Base-by-base conservation (phyloP, 2,888 invertebrate species). In the Cyclophora albipunctata region DNA sequence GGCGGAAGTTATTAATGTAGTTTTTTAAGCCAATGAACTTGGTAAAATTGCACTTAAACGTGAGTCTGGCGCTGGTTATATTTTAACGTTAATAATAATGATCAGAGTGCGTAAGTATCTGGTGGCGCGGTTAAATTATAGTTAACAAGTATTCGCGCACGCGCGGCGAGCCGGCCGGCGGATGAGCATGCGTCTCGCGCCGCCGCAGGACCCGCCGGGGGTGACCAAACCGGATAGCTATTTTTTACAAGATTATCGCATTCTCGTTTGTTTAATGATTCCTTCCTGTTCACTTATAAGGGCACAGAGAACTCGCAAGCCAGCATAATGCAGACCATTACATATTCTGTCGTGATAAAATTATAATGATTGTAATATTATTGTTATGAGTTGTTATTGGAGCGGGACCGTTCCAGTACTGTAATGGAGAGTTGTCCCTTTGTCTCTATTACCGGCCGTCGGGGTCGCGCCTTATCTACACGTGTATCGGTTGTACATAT, bases 401-500 rank as follows among this genome's bases (percentile, higher is more conserved):
- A 60, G 47, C 58, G 54, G 55, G 62, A 60, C 46, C 58, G 54
- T 53, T 59, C 56, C 63, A 63, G 66, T 62, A 64, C 64, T 52
- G 70, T 67, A 67, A 72, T 64, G 71, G 71, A 58, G 71, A 59
- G 71, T 73, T 79, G 80, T 83, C 73, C 73, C 80, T 84, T 85
- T 84, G 82, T 83, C 82, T 82, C 74, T 83, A 81, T 84, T 84
- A 84, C 74, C 64, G 71, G 66, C 68, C 70, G 71, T 67, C 70
- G 71, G 72, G 74, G 73, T 70, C 69, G 66, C 73, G 54, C 71
- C 71, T 77, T 84, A 87, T 84, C 84, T 83, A 82, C 81, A 83
- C 78, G 78, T 82, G 83, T 83, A 84, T 84, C 78, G 73, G 63
- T 69, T 76, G 78, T 78, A 77, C 63, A 71, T 83, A 85, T 85